Evolutionary conservation across 2,888 invertebrate genomes (phyloP), one percentile per base, ranked within the genome.

Genomic region (Heliconius erato): DNA sequence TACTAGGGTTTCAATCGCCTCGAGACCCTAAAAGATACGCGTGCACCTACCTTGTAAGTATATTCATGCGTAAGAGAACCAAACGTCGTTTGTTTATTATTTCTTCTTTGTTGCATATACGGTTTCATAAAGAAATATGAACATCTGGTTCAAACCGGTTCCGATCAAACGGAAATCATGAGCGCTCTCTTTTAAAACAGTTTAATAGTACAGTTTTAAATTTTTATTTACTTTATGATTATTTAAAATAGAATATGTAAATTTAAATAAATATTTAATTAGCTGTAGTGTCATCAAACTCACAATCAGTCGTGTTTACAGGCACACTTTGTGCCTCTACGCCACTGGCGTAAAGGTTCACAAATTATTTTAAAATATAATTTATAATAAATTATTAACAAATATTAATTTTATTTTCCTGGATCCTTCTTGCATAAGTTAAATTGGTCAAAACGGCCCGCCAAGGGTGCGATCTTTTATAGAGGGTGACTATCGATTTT

Each of bases 401-500:
- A 74, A 23, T 63, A n/a, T 19, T 19, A 26, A 49, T 44, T 67
- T 67, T 65, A 23, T 5, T 44, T 78, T 49, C 28, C 40, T 78
- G 67, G 44, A 44, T 35, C 28, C 67, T 12, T 78, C 67, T 78
- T 78, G 78, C 67, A 78, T 78, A 78, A 65, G 44, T 78, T 67
- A 67, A 86, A 85, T 85, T 83, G 81, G 81, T 80, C 79, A 80
- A 80, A 80, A 82, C 83, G 83, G 79, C 79, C 83, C 80, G 80
- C 80, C 28, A 68, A 85, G 87, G 87, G 86, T 86, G 86, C 86
- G 80, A 85, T 85, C 84, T 85, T 81, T 84, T 81, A 82, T 80
- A 82, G 86, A 86, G 88, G 88, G 88, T 87, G 85, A 82, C 80
- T 88, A 88, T 88, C 84, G 88, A 88, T 88, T 88, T 88, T 86